Evolutionary conservation across 2,888 invertebrate genomes (phyloP).

Genomic region (Furcula furcula): DNA sequence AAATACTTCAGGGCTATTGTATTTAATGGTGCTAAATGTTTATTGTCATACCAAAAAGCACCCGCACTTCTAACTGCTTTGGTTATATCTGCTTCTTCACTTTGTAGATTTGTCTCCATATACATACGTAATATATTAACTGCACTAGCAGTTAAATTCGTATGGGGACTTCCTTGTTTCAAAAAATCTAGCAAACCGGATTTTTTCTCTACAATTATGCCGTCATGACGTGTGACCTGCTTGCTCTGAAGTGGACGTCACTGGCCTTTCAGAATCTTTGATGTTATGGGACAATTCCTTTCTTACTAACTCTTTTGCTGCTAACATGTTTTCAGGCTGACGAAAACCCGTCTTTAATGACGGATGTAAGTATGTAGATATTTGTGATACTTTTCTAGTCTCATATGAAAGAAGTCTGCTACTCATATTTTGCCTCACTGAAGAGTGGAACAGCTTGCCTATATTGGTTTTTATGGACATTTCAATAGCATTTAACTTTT

Average conservation of each 20-base stretch:
- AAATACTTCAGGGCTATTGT: no score
- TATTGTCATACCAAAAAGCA: no score
- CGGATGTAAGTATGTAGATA: slow-evolving; percentile 14
- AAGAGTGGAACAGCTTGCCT: slow-evolving; percentile 11
- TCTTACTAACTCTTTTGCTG: slow-evolving; percentile 4
- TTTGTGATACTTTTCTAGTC: slow-evolving; percentile 11
- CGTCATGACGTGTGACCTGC: neutral
- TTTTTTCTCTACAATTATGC: slow-evolving; percentile 8
- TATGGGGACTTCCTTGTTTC: slow-evolving; percentile 7
- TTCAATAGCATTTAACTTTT: slow-evolving; percentile 14
- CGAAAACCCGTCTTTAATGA: slow-evolving; percentile 13
- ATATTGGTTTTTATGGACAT: slow-evolving; percentile 6
- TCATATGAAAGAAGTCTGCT: slow-evolving; percentile 9
- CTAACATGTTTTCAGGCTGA: slow-evolving; percentile 7
- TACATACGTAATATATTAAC: slow-evolving; percentile 7
- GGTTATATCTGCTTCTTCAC: slow-evolving; percentile 1
- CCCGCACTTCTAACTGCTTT: no score
- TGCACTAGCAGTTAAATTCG: slow-evolving; percentile 10
- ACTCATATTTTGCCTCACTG: slow-evolving; percentile 11
- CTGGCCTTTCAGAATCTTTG: neutral
- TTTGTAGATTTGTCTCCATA: slow-evolving; percentile 2
- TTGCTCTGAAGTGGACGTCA: neutral
- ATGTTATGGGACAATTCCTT: slow-evolving; percentile 1
- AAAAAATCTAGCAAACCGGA: slow-evolving; percentile 8
- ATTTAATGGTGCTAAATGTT: no score